Conservation (phyloP, 1,140 invertebrate species). For the Arion vulgaris region DNA sequence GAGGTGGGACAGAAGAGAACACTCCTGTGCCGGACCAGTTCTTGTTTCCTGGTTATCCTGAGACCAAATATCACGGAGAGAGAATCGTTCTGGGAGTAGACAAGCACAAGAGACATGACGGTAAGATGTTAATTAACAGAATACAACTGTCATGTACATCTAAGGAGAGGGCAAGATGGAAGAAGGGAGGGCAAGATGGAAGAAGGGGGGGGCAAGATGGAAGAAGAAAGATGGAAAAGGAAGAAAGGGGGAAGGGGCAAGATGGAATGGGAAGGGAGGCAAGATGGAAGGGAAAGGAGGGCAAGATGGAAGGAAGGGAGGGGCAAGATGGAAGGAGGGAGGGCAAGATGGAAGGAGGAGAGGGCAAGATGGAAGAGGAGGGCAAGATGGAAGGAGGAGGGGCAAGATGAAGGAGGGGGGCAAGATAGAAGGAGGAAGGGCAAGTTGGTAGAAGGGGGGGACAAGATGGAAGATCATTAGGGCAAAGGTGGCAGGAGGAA, state of each 20-base stretch:
- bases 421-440: neutral
- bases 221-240: neutral
- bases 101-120: slow-evolving; percentile 74
- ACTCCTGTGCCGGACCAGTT: slow-evolving; percentile 74
- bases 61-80: slow-evolving; percentile 79
- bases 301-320: neutral
- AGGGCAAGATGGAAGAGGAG: neutral
- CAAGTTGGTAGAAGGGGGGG: neutral
- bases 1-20: slow-evolving; percentile 70
- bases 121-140: slow-evolving; percentile 63
- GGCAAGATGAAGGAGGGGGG: too few species aligned
- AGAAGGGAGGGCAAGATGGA: neutral
- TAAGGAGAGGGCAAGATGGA: neutral
- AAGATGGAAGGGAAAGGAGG: neutral
- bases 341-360: neutral
- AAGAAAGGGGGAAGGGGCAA: neutral
- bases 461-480: too few species aligned
- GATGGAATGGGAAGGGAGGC: neutral
- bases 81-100: slow-evolving; percentile 76
- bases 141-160: too few species aligned
- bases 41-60: slow-evolving; percentile 78
- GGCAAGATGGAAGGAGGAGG: too few species aligned
- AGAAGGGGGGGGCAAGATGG: neutral
- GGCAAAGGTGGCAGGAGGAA: too few species aligned
- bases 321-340: neutral